Evolutionary conservation across 2,888 invertebrate species (phyloP).

Genomic region (Pasiphila rectangulata): DNA sequence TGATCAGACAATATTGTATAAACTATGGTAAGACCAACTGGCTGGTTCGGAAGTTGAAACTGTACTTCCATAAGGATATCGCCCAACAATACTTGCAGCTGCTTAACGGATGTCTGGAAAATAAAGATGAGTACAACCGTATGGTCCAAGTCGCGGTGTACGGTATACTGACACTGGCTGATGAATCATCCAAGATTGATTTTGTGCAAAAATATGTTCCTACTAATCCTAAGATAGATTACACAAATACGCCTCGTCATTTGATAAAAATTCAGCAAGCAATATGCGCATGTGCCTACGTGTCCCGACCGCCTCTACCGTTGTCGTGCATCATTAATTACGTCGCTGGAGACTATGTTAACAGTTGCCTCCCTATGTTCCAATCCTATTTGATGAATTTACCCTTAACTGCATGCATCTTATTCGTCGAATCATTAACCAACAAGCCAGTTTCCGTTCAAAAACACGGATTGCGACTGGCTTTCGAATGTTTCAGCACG

Average conservation of each 20-base stretch:
- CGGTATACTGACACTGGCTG: conserved; percentile 47
- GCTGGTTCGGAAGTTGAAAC: conserved; percentile 13
- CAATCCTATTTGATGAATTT: conserved; percentile 45
- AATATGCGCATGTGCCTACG: conserved; percentile 47
- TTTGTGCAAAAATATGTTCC: conserved; percentile 49
- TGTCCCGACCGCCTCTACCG: conserved; percentile 52
- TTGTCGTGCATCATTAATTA: conserved; percentile 40
- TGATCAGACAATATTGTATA: conserved; percentile 16
- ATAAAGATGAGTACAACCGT: conserved; percentile 10
- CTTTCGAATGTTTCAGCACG: conserved; percentile 47
- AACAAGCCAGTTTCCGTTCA: conserved; percentile 52
- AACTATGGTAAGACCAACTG: conserved; percentile 14
- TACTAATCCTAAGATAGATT: conserved; percentile 42
- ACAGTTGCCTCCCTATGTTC: conserved; percentile 48
- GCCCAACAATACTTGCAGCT: conserved; percentile 19
- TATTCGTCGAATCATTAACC: conserved; percentile 46
- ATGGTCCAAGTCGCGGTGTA: conserved; percentile 35
- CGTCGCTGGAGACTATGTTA: conserved; percentile 53
- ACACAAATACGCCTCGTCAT: conserved; percentile 35
- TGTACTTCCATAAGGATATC: conserved; percentile 20
- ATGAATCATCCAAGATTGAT: conserved; percentile 36
- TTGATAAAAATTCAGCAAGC: conserved; percentile 44
- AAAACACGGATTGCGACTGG: conserved; percentile 54
- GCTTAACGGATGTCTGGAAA: conserved; percentile 15
- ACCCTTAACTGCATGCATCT: conserved; percentile 37